Base-by-base conservation (phyloP, 1,140 invertebrate genomes). In the Zaprionus tsacasi region DNA sequence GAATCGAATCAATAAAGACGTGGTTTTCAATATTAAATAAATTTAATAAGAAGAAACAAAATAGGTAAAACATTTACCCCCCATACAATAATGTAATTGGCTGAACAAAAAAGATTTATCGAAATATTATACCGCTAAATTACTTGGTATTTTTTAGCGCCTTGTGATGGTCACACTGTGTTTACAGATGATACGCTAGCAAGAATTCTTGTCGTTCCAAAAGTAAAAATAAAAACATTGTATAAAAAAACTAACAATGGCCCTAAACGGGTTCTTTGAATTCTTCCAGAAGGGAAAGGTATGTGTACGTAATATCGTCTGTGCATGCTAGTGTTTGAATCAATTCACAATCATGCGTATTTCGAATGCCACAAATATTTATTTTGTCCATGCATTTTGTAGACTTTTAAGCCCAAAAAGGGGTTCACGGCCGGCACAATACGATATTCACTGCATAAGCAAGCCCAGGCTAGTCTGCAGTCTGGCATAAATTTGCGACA, bases 331-430 rank as follows among this genome's bases (percentile, higher is more conserved):
- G 10, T 35, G 40, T 48, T 45, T 66, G 21, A 30, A 36, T 30
- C 50, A 48, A 27, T 57, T 17, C 17, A 48, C 54, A 56, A 45
- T 17, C 54, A 66, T 66, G 52, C 54, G 6, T 43, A 25, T 6
- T 21, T 12, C 7, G 68, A 27, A 55, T 48, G 38, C 12, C 33
- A 50, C 50, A 55, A 55, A 64, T 33, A 71, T 56, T 63, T 17
- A 48, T 15, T 54, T 54, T 48, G 15, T 69, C 35, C 45, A 8
- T 60, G 92, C 93, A 21, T 76, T 50, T 25, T 50, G 1, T 50
- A 98, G 97, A 98, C 97, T 33, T 98, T 98, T 91, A 93, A 96
- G 50, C 97, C 97, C 3, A 98, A 97, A 92, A 99, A 99, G 85
- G 96, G 96, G 76, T 98, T 99, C 93, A 95, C 96, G 69, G 96